These are phyloP conservation scores for Spodoptera picta DNA, from an alignment of 2,888 invertebrate genomes.

Conservation along the genomic window DNA sequence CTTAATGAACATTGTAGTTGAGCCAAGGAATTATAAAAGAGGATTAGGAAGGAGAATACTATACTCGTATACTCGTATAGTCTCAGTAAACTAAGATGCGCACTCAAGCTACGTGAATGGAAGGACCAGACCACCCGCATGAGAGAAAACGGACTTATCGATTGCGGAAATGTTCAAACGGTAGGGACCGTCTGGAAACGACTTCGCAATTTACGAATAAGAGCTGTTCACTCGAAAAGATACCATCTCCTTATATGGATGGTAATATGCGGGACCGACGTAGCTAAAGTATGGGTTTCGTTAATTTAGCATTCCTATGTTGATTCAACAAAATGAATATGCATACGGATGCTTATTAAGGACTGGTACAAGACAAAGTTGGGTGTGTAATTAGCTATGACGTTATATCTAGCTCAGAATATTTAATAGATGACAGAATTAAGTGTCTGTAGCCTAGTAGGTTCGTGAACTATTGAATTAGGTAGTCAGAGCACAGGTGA, in stretches of 20 bases:
- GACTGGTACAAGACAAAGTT: slow-evolving; percentile 41
- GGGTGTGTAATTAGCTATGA: slow-evolving; percentile 38
- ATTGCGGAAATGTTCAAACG: slow-evolving; percentile 40
- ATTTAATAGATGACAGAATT: slow-evolving; percentile 24
- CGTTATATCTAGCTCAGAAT: slow-evolving; percentile 24
- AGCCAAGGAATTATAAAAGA: slow-evolving; percentile 2
- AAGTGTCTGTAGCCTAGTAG: background rate
- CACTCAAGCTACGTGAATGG: background rate
- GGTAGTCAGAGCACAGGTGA: slow-evolving; percentile 12
- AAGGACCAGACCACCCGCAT: slow-evolving; percentile 20
- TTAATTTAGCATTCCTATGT: slow-evolving; percentile 41
- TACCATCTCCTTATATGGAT: slow-evolving; percentile 13
- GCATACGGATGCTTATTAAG: slow-evolving; percentile 38
- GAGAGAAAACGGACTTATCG: slow-evolving; percentile 37
- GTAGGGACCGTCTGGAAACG: slow-evolving; percentile 22
- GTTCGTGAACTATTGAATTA: slow-evolving; percentile 12
- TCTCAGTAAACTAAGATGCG: slow-evolving; percentile 3
- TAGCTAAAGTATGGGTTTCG: slow-evolving; percentile 33
- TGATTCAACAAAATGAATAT: slow-evolving; percentile 51
- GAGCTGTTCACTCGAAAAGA: slow-evolving; percentile 14
- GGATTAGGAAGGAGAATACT: background rate
- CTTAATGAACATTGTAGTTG: no score
- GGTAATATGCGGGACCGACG: slow-evolving; percentile 10
- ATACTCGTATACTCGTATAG: slow-evolving; percentile 1
- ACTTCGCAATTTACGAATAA: slow-evolving; percentile 22